These are phyloP conservation scores for Pelodytes ibericus DNA, from an alignment of 2,797 vertebrate genomes.

Conservation along the genomic window DNA sequence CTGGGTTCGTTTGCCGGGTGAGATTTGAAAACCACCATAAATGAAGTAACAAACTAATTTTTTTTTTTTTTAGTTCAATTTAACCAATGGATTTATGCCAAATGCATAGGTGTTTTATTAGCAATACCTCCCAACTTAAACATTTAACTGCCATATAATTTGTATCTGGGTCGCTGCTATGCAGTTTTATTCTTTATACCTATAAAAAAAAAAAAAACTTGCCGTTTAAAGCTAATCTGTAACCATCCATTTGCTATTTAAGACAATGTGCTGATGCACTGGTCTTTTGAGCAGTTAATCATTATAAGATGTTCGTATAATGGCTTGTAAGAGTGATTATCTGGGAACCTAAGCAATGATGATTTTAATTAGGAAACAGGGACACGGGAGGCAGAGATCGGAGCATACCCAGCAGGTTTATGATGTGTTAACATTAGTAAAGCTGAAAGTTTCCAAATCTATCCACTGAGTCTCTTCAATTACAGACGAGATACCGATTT, in stretches of 20 bases:
- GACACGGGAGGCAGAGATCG: not conserved
- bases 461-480: not conserved
- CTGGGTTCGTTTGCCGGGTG: too few relatives aligned
- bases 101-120: not conserved
- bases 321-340: conserved; percentile 42
- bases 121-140: conserved; percentile 2
- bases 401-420: conserved; percentile 14
- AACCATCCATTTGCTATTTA: conserved; percentile 37
- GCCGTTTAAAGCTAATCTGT: conserved; percentile 37
- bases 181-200: conserved; percentile 15
- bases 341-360: conserved; percentile 24
- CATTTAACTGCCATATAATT: not conserved
- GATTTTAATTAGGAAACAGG: conserved; percentile 42
- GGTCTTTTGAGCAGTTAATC: conserved; percentile 42
- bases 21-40: too few relatives aligned
- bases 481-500: not conserved
- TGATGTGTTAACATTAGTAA: conserved; percentile 41
- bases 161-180: not conserved
- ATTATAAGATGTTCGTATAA: conserved; percentile 38
- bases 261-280: conserved; percentile 44
- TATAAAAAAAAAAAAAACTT: conserved; percentile 9
- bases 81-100: not conserved
- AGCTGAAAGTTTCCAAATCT: conserved; percentile 20
- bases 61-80: not conserved
- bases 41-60: too few relatives aligned